Percentiles rank a stretch among this genome's conserved stretches.
phyloP scores from a whole-genome alignment of 2,113 vertebrate genomes.

The Corydoras maculifer region DNA sequence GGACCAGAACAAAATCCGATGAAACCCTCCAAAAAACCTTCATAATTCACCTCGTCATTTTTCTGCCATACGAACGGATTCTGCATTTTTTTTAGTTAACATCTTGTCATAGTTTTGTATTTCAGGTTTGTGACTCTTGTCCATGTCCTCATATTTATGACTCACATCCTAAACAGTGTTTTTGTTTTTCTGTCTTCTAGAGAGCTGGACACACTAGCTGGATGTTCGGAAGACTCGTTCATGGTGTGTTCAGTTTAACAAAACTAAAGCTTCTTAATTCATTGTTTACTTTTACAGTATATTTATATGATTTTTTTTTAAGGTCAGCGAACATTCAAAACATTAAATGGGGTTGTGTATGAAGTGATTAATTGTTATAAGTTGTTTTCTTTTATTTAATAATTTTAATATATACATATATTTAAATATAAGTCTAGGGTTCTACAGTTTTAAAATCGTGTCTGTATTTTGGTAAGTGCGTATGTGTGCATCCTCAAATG shows the following conservation, averaged over 20 bases:
- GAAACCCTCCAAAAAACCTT: no score
- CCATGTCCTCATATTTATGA: no score
- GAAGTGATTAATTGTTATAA: no score
- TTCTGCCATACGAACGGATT: no score
- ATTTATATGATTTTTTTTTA: neutral
- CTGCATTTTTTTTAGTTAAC: no score
- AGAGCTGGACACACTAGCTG: conserved; percentile 78
- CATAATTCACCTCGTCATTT: no score
- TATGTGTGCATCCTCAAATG: conserved; percentile 27
- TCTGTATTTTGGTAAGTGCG: conserved; percentile 6
- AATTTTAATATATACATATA: neutral
- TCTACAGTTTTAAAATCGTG: neutral
- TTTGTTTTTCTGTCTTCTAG: conserved; percentile 72
- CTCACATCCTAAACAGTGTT: neutral
- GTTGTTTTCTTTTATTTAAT: no score
- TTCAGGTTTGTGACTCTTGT: no score
- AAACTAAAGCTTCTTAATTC: neutral
- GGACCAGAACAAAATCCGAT: conserved; percentile 3
- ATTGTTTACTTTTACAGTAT: neutral
- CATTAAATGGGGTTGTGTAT: no score
- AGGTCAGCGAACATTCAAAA: no score
- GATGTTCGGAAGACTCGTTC: conserved; percentile 79
- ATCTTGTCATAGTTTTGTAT: no score
- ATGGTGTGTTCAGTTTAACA: conserved; percentile 75
- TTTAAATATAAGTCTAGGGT: neutral